Evolutionary conservation across 2,797 vertebrate species (phyloP), one percentile per base, ranked within the genome.

Genomic region (Morelia viridis): DNA sequence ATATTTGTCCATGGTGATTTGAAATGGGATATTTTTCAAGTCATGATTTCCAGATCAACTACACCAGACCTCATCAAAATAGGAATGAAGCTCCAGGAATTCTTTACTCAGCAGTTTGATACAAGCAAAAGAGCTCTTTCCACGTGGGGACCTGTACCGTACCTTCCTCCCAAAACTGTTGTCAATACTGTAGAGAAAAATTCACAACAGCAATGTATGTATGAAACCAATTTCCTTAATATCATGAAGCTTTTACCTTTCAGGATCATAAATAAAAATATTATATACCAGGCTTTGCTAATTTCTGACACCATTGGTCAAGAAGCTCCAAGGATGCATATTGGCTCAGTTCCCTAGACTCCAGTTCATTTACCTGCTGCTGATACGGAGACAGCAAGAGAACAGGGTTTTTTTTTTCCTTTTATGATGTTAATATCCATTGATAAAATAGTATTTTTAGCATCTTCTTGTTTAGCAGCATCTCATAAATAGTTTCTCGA

Each of bases 1-100:
- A 99, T 99, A 97, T 99, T 99, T 95, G 98, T 99, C 96, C 99
- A 99, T 76, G 99, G 99, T 91, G 99, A 99, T 96, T 95, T 99
- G 97, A 99, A 99, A 96, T 99, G 99, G 99, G 99, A 99, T 97
- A 99, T 99, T 95, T 99, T 99, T 97, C 99, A 99, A 98, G 99
- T 99, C 95, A 99, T 99, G 97, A 99, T 99, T 97, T 99, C 99
- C 68, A 98, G 99, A 97, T 99, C 99, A 1, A 99, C 99, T 84
- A 99, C 99, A 0, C 99, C 99, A 65, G 99, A 99, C 97, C 98
- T 99, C 93, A 99, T 99, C 97, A 99, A 99, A 98, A 99, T 99
- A 91, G 99, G 99, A 97, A 99, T 99, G 99, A 99, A 99, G 96
- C 98, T 99, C 85, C 99, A 99, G 97, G 99, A 99, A 97, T 99